Evolutionary conservation across 1,140 invertebrate genomes (phyloP).

Genomic region (Scaptodrosophila lebanonensis): DNA sequence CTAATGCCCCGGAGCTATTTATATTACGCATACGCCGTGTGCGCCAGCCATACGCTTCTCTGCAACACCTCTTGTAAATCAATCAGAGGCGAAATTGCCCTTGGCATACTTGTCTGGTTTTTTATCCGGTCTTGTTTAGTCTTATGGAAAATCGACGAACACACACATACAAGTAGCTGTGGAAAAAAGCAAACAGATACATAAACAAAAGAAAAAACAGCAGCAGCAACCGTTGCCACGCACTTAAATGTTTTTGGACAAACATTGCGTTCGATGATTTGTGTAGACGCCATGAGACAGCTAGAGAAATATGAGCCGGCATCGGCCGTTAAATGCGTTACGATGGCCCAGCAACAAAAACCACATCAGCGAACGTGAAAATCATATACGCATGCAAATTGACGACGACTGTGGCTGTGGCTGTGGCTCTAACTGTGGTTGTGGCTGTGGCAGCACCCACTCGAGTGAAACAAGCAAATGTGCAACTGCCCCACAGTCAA

Average conservation of each 20-base stretch:
- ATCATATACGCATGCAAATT: constrained; percentile 58
- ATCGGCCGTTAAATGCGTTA: constrained; percentile 21
- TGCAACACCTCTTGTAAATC: constrained; percentile 55
- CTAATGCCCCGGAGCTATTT: constrained; percentile 22
- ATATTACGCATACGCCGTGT: constrained; percentile 63
- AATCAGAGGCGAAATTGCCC: constrained; percentile 70
- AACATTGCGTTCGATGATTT: constrained; percentile 67
- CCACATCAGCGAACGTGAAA: constrained; percentile 21
- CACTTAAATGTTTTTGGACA: constrained; percentile 41
- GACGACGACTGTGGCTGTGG: too few species aligned
- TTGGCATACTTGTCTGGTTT: constrained; percentile 48
- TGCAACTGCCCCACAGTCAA: too few species aligned
- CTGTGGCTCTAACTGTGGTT: constrained; percentile 9
- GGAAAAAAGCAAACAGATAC: constrained; percentile 23
- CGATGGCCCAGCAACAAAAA: constrained; percentile 9
- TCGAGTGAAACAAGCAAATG: too few species aligned
- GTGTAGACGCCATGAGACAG: constrained; percentile 49
- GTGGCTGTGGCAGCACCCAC: too few species aligned
- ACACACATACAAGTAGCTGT: too few species aligned
- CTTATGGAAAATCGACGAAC: neutral
- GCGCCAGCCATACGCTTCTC: constrained; percentile 7
- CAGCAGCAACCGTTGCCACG: constrained; percentile 31
- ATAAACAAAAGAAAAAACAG: constrained; percentile 19
- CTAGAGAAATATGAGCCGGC: constrained; percentile 52
- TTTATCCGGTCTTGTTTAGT: neutral